Evolutionary conservation across 2,113 vertebrate genomes (phyloP).

Genomic region (Chaetodon auriga): DNA sequence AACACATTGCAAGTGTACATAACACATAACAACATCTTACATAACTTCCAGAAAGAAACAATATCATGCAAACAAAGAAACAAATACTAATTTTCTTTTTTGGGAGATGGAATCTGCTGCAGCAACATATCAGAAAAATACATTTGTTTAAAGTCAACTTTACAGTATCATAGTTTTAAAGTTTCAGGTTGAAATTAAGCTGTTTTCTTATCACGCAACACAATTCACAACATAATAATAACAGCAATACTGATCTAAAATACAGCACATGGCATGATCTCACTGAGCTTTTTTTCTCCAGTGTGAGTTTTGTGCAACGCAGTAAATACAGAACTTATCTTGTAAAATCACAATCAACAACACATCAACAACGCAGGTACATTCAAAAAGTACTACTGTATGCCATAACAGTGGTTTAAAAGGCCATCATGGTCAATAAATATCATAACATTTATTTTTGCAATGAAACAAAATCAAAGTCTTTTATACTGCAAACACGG

Average conservation of each 20-base stretch:
- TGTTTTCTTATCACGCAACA: slow-evolving; percentile 24
- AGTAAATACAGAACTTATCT: slow-evolving; percentile 17
- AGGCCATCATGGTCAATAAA: slow-evolving; percentile 15
- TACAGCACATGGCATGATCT: not conserved
- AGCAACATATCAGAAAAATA: not conserved
- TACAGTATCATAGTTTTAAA: not conserved
- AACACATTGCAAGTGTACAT: slow-evolving; percentile 21
- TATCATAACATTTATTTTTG: slow-evolving; percentile 25
- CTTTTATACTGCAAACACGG: slow-evolving; percentile 6
- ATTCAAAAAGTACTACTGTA: slow-evolving; percentile 35
- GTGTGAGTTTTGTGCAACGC: not conserved
- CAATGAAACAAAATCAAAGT: slow-evolving; percentile 7
- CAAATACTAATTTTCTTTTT: not conserved
- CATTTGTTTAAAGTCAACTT: not conserved
- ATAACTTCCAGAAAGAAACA: slow-evolving; percentile 11
- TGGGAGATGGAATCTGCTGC: not conserved
- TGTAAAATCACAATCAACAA: slow-evolving; percentile 4
- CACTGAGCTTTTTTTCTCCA: not conserved
- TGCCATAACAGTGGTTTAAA: slow-evolving; percentile 7
- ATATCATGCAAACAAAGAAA: slow-evolving; percentile 38
- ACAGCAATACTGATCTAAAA: slow-evolving; percentile 10
- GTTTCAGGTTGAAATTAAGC: not conserved
- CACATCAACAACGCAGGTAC: slow-evolving; percentile 18
- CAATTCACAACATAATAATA: slow-evolving; percentile 28
- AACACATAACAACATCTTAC: not conserved